A percentile compares a stretch with the other conserved stretches of the same genome.
Evolutionary conservation across 2,113 vertebrate species (phyloP).

Genomic region (Gopherus evgoodei): DNA sequence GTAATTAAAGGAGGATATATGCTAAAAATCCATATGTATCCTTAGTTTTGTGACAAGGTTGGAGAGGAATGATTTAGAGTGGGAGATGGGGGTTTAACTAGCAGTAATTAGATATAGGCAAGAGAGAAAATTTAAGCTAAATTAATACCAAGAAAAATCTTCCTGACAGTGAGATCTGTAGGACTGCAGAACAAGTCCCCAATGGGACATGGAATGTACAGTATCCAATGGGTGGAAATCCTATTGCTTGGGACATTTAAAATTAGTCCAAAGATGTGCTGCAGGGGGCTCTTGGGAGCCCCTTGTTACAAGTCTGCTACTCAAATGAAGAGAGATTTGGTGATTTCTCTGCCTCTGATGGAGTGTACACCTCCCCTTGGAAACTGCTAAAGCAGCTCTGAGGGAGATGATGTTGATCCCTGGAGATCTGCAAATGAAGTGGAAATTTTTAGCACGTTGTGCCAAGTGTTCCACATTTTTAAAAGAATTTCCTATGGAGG

Average conservation of each 20-base stretch:
- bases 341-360: background rate
- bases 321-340: background rate
- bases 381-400: background rate
- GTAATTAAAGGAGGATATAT: slow-evolving; percentile 48
- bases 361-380: background rate
- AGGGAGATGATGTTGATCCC: background rate
- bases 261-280: background rate
- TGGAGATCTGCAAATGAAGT: background rate
- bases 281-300: background rate
- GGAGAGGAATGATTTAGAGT: slow-evolving; percentile 44
- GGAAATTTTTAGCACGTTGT: background rate
- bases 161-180: background rate
- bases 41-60: slow-evolving; percentile 38
- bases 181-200: background rate
- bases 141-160: background rate
- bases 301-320: background rate
- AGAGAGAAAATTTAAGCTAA: background rate
- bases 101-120: background rate
- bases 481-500: background rate
- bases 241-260: background rate
- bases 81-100: background rate
- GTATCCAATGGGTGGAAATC: background rate
- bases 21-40: slow-evolving; percentile 40
- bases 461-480: background rate
- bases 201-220: background rate